phyloP scores from a whole-genome alignment of 2,113 vertebrate genomes.

The Vicugna pacos region DNA sequence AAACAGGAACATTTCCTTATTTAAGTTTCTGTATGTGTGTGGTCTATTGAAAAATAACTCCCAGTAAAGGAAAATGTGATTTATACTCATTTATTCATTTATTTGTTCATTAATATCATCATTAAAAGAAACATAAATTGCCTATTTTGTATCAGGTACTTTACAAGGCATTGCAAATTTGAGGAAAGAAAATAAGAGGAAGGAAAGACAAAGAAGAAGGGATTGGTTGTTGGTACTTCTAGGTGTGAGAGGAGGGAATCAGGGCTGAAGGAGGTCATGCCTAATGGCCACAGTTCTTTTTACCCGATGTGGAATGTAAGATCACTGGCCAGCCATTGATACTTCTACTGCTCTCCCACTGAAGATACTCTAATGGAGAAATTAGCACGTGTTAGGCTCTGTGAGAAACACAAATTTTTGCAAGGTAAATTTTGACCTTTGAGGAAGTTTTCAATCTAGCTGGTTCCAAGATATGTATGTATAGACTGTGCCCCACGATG shows the following conservation, averaged over 20 bases:
- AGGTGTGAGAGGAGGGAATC: not conserved
- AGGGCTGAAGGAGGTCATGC: not conserved
- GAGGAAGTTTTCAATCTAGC: not conserved
- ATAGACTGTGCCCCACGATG: not conserved
- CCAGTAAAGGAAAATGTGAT: not conserved
- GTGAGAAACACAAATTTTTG: not conserved
- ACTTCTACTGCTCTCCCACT: not conserved
- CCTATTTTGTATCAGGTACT: not conserved
- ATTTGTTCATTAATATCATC: not conserved
- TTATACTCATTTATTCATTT: not conserved
- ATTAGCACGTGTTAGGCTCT: not conserved
- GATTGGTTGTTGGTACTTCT: not conserved
- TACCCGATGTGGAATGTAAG: not conserved
- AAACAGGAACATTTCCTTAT: not conserved
- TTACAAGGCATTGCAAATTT: not conserved
- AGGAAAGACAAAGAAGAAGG: not conserved
- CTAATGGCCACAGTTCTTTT: not conserved
- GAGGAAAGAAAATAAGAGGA: not conserved
- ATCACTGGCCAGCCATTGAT: not conserved
- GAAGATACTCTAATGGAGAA: not conserved
- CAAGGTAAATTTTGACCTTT: not conserved
- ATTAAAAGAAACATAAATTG: constrained; percentile 12
- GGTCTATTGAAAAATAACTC: not conserved
- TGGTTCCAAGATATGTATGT: not conserved
- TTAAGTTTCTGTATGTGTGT: not conserved